Conservation (phyloP, 92 coral and sea anemone species). For the Epizoanthus illoricatus region DNA sequence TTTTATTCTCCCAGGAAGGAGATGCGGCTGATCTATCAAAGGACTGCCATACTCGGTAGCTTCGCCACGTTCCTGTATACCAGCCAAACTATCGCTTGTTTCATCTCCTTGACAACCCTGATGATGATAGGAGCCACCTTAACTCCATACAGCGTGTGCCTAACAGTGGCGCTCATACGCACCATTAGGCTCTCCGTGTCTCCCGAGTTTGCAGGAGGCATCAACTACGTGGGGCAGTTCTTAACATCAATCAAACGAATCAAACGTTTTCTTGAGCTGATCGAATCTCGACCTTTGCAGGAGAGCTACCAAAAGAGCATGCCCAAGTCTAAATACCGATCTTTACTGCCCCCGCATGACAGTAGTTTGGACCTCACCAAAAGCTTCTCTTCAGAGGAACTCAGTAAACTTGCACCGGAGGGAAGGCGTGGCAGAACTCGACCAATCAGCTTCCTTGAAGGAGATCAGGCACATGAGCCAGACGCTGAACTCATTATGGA, state of each 20-base stretch:
- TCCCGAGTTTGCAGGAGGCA: conserved; percentile 73
- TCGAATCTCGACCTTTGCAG: conserved; percentile 58
- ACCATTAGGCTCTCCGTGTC: conserved; percentile 80
- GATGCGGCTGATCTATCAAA: conserved; percentile 63
- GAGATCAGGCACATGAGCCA: conserved; percentile 33
- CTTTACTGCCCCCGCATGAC: conserved; percentile 75
- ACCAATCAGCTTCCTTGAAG: conserved; percentile 34
- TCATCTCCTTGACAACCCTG: conserved; percentile 82
- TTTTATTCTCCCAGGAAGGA: conserved; percentile 61
- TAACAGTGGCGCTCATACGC: conserved; percentile 74
- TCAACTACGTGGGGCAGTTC: conserved; percentile 67
- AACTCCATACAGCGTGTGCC: conserved; percentile 68
- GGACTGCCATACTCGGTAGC: conserved; percentile 78
- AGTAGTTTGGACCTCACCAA: conserved; percentile 59
- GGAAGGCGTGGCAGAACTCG: conserved; percentile 43
- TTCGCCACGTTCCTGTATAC: conserved; percentile 85
- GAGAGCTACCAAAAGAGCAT: conserved; percentile 53
- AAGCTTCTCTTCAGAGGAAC: conserved; percentile 65
- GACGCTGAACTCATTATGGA: conserved; percentile 42
- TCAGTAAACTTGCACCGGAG: conserved; percentile 59
- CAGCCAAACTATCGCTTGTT: conserved; percentile 72
- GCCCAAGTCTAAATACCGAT: conserved; percentile 61
- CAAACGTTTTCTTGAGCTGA: conserved; percentile 71
- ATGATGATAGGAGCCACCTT: conserved; percentile 68
- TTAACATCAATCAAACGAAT: conserved; percentile 61